Conservation (phyloP, 2,797 vertebrate genomes). For the Liparis tanakae region DNA sequence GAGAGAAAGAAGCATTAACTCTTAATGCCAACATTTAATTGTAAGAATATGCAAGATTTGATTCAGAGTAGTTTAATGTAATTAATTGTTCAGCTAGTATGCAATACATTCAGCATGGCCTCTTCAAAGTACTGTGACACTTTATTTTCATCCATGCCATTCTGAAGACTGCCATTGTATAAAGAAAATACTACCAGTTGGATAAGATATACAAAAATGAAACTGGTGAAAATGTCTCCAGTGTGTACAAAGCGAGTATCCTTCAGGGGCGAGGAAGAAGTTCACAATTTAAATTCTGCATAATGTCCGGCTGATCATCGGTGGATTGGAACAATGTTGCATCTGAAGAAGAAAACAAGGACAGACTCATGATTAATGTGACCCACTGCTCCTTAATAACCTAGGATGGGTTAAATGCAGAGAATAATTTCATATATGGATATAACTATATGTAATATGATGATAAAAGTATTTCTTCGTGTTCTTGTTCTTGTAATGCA, state of each 20-base stretch:
- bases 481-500: not conserved
- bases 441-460: no score
- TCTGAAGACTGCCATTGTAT: constrained; percentile 1
- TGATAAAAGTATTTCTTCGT: no score
- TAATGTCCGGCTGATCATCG: constrained; percentile 60
- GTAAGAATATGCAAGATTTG: not conserved
- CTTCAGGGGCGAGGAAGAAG: not conserved
- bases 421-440: no score
- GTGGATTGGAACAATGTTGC: constrained; percentile 83
- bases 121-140: constrained; percentile 1
- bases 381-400: not conserved
- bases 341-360: constrained; percentile 66
- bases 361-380: not conserved
- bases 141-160: constrained; percentile 21
- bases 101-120: not conserved
- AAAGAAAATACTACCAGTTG: constrained; percentile 10
- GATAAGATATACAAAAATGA: constrained; percentile 18
- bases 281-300: not conserved
- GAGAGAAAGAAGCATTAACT: not conserved
- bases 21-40: not conserved
- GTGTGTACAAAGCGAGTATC: constrained; percentile 16
- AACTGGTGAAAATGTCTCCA: constrained; percentile 9
- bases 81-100: constrained; percentile 24
- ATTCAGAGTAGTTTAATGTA: not conserved
- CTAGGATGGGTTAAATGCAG: no score